Evolutionary conservation across 2,888 invertebrate genomes (phyloP).

Genomic region (Trachelus stipa): DNA sequence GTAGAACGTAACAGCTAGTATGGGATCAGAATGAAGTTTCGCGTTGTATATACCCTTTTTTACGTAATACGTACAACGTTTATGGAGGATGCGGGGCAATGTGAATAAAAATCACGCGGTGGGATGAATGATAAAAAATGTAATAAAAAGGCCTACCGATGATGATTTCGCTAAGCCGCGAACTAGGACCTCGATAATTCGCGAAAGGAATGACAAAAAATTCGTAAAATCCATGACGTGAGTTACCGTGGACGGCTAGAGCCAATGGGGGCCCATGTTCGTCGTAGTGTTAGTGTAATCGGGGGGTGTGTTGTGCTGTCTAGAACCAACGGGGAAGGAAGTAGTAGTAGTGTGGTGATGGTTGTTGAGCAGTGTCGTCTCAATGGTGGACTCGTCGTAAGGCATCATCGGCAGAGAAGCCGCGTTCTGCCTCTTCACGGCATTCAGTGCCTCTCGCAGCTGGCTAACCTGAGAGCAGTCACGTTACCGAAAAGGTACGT

Average conservation of each 20-base stretch:
- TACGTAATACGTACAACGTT: not conserved
- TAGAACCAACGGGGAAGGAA: slow-evolving; percentile 63
- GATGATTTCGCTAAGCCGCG: slow-evolving; percentile 18
- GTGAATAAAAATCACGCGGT: not conserved
- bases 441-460: slow-evolving; percentile 65
- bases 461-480: slow-evolving; percentile 64
- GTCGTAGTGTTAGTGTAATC: slow-evolving; percentile 65
- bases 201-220: not conserved
- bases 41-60: not conserved
- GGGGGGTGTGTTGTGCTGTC: slow-evolving; percentile 66
- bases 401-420: slow-evolving; percentile 58
- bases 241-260: slow-evolving; percentile 66
- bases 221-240: slow-evolving; percentile 64
- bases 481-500: slow-evolving; percentile 18
- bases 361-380: slow-evolving; percentile 65
- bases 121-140: not conserved
- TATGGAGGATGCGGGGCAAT: not conserved
- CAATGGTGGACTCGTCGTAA: slow-evolving; percentile 63
- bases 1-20: not conserved
- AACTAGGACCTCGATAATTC: not conserved
- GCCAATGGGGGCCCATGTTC: slow-evolving; percentile 64
- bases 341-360: slow-evolving; percentile 54
- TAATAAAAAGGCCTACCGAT: slow-evolving; percentile 39
- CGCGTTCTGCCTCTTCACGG: slow-evolving; percentile 64
- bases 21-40: not conserved